Base-by-base conservation (phyloP, 2,888 invertebrate species). In the Drosophila kanekoi region DNA sequence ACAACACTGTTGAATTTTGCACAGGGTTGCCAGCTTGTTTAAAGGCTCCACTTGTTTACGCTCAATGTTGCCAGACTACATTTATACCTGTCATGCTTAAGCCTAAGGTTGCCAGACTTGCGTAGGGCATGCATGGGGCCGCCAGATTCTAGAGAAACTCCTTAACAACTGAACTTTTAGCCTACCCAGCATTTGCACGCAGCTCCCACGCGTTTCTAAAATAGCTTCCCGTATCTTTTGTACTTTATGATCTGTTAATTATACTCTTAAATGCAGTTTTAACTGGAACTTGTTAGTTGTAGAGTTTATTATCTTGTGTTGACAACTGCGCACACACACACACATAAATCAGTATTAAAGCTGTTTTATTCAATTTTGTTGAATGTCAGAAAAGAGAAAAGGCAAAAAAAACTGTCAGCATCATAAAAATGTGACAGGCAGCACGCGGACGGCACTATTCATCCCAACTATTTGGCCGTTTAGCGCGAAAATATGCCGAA, bases 341-440 rank as follows among this genome's bases (percentile, higher is more conserved):
- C 13, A 48, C 9, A 33, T n/a, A n/a, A 18, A 35, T 57, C 11
- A 28, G 16, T 28, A 28, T 14, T 35, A 28, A 16, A 20, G 18
- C 33, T 40, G 13, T 52, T 35, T 37, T 28, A 14, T 40, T 20
- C 3, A 10, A 47, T 18, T 28, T 8, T 47, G 47, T 53, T 48
- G 60, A 43, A 11, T 61, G 14, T 23, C 51, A 23, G 20, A 14
- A 37, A 20, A 43, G 16, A 9, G 9, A 14, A 40, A 13, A 61
- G 51, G 8, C 28, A 1, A 23, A 23, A 28, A 47, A 58, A 78
- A 59, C 35, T 81, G 81, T 81, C 78, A 67, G 51, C 63, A 64
- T 63, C 61, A 54, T 53, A 54, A 40, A 62, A 66, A 48, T 71
- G 45, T 85, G 86, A 81, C 81, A 82, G 77, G 60, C 48, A 82